Base-by-base conservation (phyloP, 2,113 vertebrate species). In the Pelvicachromis taeniatus region DNA sequence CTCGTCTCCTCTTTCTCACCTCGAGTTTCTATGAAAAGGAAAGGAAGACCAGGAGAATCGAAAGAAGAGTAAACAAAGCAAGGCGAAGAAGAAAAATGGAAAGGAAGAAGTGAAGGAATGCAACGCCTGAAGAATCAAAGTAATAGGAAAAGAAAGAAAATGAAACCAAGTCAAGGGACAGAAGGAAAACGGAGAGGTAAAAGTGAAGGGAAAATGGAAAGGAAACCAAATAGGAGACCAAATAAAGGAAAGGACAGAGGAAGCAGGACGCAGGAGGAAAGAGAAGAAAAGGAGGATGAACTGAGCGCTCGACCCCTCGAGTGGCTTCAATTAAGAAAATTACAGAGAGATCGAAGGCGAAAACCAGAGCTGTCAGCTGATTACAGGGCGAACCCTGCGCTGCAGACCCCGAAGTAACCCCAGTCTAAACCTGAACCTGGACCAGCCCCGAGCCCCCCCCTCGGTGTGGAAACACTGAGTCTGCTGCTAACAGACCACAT, bases 301-400 rank as follows among this genome's bases (percentile, higher is more conserved):
- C 4, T 68, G 86, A 77, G 86, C 48, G 63, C 8, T 56, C 5
- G 88, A 91, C 92, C 89, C 92, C 91, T 92, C 88, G 21, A 89
- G 85, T 93, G 93, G 90, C 80, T 94, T 89, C 80, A 91, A 91
- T 94, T 91, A 88, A 77, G 87, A n/a, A 92, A 91, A 94, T 94
- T 88, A 94, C 90, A 93, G 93, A 88, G 91, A 77, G 38, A 33
- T 68, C 26, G 82, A 48, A 42, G 56, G 65, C 6, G 23, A 78
- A 89, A 89, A 70, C 55, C 84, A 61, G 80, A 54, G 2, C 87
- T 82, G 85, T 87, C 82, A 87, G 70, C 9, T 92, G 91, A 93
- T 93, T 93, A 93, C 87, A 93, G 92, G 88, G 84, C 5, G 70
- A 85, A 65, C 7, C 80, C 21, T 12, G 10, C 2, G 77, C 48